phyloP scores from a whole-genome alignment of 2,113 vertebrate genomes.

The Shinisaurus crocodilurus region DNA sequence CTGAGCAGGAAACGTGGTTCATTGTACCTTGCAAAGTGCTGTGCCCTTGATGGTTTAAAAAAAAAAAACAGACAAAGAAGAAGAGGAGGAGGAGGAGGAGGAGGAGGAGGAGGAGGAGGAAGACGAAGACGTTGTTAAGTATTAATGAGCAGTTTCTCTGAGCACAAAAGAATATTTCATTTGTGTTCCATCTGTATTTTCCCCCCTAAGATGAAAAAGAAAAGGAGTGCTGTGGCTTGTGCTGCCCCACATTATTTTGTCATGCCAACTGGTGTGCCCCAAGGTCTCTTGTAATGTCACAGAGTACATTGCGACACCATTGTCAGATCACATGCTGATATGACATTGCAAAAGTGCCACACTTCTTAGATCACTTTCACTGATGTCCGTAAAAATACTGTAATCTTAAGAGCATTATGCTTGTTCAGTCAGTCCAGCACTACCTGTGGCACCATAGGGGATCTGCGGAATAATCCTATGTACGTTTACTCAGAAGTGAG shows the following conservation, averaged over 20 bases:
- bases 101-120: too few relatives aligned
- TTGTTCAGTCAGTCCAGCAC: background rate
- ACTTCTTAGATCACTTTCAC: background rate
- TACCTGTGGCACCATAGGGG: background rate
- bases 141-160: slow-evolving; percentile 22
- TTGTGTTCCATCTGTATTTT: background rate
- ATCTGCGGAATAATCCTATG: background rate
- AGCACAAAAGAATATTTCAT: background rate
- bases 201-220: slow-evolving; percentile 18
- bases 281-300: background rate
- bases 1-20: fast-evolving
- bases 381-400: background rate
- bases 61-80: background rate
- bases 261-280: too few relatives aligned
- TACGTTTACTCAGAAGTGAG: background rate
- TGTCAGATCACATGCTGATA: too few relatives aligned
- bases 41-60: slow-evolving; percentile 13
- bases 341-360: background rate
- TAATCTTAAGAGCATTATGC: background rate
- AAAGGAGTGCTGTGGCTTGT: slow-evolving; percentile 6
- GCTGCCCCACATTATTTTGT: background rate
- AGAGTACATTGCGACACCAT: background rate
- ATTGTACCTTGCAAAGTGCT: fast-evolving
- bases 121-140: background rate
- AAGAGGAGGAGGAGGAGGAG: too few relatives aligned